Percentiles rank a stretch among this genome's conserved stretches.
Evolutionary conservation across 2,797 vertebrate genomes (phyloP).

Genomic region (Decapterus maruadsi): DNA sequence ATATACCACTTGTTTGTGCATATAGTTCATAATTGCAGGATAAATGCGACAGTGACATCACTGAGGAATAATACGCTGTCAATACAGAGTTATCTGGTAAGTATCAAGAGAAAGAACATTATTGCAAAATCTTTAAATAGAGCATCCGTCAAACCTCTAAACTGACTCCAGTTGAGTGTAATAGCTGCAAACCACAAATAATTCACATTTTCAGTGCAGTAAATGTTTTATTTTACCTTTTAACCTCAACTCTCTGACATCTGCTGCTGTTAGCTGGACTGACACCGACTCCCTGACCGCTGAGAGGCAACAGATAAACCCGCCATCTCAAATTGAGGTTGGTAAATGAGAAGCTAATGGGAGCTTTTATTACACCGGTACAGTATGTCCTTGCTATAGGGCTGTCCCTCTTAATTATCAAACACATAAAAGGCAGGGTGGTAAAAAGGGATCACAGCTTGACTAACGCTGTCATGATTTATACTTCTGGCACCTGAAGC

Average conservation of each 20-base stretch:
- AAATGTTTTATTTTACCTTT: slow-evolving; percentile 22
- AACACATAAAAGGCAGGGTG: slow-evolving; percentile 22
- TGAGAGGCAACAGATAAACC: slow-evolving; percentile 21
- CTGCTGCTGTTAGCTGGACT: slow-evolving; percentile 8
- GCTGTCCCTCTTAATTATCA: slow-evolving; percentile 12
- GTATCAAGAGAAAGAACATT: slow-evolving; percentile 13
- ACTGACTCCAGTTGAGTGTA: slow-evolving; percentile 1
- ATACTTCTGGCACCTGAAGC: background rate
- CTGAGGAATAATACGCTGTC: slow-evolving; percentile 17
- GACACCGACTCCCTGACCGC: background rate
- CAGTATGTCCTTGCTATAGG: slow-evolving; percentile 7
- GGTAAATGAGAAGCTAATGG: slow-evolving; percentile 13
- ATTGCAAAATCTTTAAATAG: background rate
- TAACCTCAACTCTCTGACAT: slow-evolving; percentile 1
- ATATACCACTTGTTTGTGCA: background rate
- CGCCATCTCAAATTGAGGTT: slow-evolving; percentile 6
- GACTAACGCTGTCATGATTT: background rate
- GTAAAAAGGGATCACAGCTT: background rate
- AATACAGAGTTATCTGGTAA: slow-evolving; percentile 4
- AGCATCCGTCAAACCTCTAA: background rate
- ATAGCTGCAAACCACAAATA: background rate
- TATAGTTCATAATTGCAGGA: slow-evolving; percentile 5
- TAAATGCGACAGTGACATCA: slow-evolving; percentile 3
- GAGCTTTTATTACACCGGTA: slow-evolving; percentile 28
- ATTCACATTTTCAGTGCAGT: background rate